Base-by-base conservation (phyloP, 2,113 vertebrate species). In the Amphiprion percula region DNA sequence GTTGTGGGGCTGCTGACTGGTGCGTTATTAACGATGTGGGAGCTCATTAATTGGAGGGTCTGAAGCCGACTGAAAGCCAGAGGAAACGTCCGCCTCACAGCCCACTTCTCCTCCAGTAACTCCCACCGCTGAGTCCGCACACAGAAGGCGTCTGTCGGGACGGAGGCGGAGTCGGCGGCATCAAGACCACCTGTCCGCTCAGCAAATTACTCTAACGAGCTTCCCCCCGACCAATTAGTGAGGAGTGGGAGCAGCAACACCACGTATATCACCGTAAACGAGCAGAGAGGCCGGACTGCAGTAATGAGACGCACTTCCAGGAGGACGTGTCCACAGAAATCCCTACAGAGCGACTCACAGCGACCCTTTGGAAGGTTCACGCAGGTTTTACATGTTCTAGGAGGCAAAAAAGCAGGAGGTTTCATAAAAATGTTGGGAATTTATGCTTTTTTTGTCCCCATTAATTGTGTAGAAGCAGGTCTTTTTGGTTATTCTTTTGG, bases 11-110 rank as follows among this genome's bases (percentile, higher is more conserved):
- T 77, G 87, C 73, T 88, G 89, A 88, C 88, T 76, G 77, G 21
- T 3, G 37, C 41, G 70, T 90, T 93, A 92, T 92, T 91, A 87
- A 92, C 80, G 91, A 88, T 9, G 88, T 93, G 92, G 74, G 39
- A 30, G 41, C 78, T 90, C 86, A 80, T 90, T 91, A 90, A 69
- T 50, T 28, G 61, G 56, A 26, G 67, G 64, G 60, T 53, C 73
- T 55, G 67, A 76, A 85, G 75, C 63, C 24, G 63, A 76, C 28
- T 24, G 19, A 61, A 41, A 82, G 37, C 79, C 87, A 75, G 77
- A 84, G 85, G 83, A 92, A 90, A 90, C 85, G 54, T 88, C 63
- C 19, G 3, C 11, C 41, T 44, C 14, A 44, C 41, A 44, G 41
- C 41, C 14, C 11, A 0, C 44, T 44, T 66, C 62, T 23, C 50